A percentile compares a stretch with the other conserved stretches of the same genome.
Conservation (phyloP, 2,888 invertebrate species). For the Sarcophaga carnaria region DNA sequence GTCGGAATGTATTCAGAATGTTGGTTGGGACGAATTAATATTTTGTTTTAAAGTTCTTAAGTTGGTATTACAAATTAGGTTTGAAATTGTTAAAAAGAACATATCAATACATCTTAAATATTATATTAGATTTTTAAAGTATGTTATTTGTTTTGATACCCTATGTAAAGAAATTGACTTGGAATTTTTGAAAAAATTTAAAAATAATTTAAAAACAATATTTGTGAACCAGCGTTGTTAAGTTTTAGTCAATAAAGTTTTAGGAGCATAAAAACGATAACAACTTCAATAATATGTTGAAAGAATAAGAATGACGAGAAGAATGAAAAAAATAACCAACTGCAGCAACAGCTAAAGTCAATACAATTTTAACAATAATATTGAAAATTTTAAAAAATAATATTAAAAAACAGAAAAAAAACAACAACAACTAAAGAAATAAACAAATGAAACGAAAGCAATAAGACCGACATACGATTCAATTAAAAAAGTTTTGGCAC, state of each 20-base stretch:
- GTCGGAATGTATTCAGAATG: no score
- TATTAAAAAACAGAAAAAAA: constrained; percentile 15
- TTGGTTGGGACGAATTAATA: no score
- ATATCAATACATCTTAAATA: no score
- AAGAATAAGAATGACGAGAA: constrained; percentile 31
- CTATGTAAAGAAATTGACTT: not conserved
- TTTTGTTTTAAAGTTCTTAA: no score
- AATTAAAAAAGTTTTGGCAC: constrained; percentile 82
- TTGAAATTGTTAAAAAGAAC: no score
- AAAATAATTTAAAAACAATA: not conserved
- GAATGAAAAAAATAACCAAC: constrained; percentile 9
- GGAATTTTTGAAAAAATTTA: not conserved
- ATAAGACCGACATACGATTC: constrained; percentile 74
- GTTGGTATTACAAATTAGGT: no score
- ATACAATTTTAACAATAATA: constrained; percentile 7
- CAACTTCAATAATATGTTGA: constrained; percentile 5
- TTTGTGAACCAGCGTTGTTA: constrained; percentile 40
- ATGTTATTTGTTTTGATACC: no score
- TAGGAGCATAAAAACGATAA: constrained; percentile 4
- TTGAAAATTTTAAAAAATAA: constrained; percentile 13
- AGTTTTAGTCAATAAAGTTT: constrained; percentile 26
- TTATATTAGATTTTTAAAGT: no score
- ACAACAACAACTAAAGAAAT: constrained; percentile 6
- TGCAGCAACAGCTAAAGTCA: constrained; percentile 11
- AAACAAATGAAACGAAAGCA: constrained; percentile 57